Percentiles rank a stretch among this genome's conserved stretches.
phyloP scores from a whole-genome alignment of 2,113 vertebrate species.

The Nesogale talazaci region DNA sequence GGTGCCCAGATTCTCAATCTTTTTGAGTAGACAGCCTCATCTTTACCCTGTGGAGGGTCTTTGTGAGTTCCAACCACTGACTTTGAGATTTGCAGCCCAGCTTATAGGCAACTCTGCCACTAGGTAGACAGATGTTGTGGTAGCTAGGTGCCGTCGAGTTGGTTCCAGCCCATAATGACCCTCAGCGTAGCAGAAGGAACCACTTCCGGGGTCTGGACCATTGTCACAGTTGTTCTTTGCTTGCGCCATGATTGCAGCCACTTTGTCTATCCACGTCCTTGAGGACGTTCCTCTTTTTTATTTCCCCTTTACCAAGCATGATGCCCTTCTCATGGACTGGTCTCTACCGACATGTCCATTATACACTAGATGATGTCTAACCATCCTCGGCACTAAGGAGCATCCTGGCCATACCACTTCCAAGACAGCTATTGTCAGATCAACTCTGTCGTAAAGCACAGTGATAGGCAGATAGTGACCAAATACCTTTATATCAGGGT shows the following conservation, averaged over 20 bases:
- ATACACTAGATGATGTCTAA: background rate
- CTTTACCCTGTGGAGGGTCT: too few species aligned
- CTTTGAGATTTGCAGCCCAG: too few species aligned
- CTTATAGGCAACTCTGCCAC: too few species aligned
- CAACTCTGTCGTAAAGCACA: background rate
- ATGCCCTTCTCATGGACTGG: background rate
- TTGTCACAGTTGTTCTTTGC: background rate
- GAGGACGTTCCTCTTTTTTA: background rate
- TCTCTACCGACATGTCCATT: background rate
- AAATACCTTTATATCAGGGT: fast-evolving
- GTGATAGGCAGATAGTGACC: background rate
- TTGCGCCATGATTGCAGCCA: too few species aligned
- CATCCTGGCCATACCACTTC: too few species aligned
- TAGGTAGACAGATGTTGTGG: background rate
- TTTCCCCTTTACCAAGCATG: background rate
- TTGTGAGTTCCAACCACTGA: too few species aligned
- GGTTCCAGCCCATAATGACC: background rate
- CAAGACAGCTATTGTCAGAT: too few species aligned
- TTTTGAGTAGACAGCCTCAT: too few species aligned
- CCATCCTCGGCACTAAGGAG: background rate
- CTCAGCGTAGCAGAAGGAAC: background rate
- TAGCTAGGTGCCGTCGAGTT: background rate
- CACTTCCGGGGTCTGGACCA: background rate
- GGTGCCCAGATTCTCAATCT: too few species aligned
- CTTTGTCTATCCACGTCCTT: background rate